Evolutionary conservation across 2,113 vertebrate genomes (phyloP).

Genomic region (Agelaius phoeniceus): DNA sequence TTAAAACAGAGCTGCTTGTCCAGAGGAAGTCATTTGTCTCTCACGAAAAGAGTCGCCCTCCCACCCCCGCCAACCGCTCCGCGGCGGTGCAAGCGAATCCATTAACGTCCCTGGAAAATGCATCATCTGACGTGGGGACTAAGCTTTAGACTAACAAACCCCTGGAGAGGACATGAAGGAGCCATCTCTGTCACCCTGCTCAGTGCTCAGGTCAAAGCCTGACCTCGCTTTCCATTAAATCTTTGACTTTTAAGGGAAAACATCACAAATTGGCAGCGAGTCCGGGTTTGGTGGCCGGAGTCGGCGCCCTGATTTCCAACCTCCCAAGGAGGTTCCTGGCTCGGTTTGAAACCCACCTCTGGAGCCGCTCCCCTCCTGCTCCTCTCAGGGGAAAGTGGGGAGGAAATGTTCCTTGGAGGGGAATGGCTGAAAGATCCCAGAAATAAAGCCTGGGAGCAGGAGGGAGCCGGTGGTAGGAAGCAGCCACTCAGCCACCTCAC

Average conservation of each 20-base stretch:
- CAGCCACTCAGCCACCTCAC: not conserved
- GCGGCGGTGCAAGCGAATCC: not conserved
- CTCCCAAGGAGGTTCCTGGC: not conserved
- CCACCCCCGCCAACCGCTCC: not conserved
- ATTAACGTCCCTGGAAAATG: constrained; percentile 58
- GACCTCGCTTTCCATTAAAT: constrained; percentile 39
- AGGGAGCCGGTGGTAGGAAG: not conserved
- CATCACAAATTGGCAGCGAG: not conserved
- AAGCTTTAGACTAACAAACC: constrained; percentile 42
- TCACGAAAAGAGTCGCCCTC: constrained; percentile 6
- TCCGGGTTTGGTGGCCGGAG: not conserved
- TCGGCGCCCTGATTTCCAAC: not conserved
- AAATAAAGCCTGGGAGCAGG: not conserved
- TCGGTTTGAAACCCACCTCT: not conserved
- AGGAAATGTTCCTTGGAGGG: not conserved
- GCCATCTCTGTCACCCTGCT: constrained; percentile 39
- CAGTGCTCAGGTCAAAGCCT: constrained; percentile 10
- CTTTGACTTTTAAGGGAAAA: not conserved
- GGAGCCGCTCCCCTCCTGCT: not conserved
- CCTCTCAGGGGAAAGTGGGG: not conserved
- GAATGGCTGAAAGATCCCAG: not conserved
- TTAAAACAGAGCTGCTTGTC: constrained; percentile 10
- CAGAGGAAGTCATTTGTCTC: constrained; percentile 67
- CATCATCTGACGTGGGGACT: not conserved
- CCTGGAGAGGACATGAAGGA: constrained; percentile 8